These are phyloP conservation scores for Sarcoramphus papa DNA, from an alignment of 2,797 vertebrate genomes.

Conservation along the genomic window DNA sequence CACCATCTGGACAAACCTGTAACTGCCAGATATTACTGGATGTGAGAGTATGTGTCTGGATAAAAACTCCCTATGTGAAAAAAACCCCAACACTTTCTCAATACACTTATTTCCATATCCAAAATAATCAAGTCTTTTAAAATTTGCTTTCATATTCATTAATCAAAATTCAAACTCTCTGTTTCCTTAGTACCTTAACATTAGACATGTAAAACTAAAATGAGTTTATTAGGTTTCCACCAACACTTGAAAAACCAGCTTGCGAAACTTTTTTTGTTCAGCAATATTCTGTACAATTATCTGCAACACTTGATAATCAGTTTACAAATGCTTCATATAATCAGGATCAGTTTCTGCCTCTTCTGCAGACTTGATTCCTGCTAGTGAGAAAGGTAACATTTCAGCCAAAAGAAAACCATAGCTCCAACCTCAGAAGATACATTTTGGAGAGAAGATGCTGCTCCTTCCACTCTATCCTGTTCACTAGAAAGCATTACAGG, in stretches of 20 bases:
- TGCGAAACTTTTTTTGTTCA: background rate
- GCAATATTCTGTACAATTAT: background rate
- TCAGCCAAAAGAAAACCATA: background rate
- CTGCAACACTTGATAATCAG: background rate
- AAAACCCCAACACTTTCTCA: background rate
- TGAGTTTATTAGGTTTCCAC: background rate
- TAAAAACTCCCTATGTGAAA: background rate
- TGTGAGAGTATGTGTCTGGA: accelerated
- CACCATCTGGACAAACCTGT: conserved; percentile 49
- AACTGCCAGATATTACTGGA: background rate
- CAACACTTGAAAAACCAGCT: background rate
- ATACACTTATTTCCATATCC: background rate
- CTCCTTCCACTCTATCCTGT: background rate
- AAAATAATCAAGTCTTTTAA: background rate
- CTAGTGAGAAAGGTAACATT: background rate
- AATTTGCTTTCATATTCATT: background rate
- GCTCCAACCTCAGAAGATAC: background rate
- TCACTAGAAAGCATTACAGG: background rate
- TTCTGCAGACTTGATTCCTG: background rate
- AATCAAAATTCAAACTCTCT: background rate
- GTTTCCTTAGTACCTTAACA: background rate
- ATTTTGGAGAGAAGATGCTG: background rate
- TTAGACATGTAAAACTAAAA: background rate
- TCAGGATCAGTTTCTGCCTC: background rate
- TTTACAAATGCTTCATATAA: background rate